Evolutionary conservation across 2,797 vertebrate species (phyloP).

Genomic region (Argya squamiceps): DNA sequence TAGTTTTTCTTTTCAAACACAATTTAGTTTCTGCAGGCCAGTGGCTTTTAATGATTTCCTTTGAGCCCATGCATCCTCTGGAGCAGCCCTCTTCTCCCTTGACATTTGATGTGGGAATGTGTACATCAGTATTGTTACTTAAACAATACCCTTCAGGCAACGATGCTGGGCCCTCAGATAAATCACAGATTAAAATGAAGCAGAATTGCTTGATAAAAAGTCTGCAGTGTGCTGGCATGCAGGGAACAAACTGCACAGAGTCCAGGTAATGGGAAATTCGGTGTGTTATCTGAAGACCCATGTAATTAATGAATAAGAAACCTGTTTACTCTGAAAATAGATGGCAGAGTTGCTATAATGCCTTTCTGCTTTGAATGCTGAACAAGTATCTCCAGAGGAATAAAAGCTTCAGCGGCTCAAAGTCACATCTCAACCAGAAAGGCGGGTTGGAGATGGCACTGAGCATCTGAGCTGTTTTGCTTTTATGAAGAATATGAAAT

Average conservation of each 20-base stretch:
- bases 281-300: constrained; percentile 32
- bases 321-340: constrained; percentile 57
- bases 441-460: background rate
- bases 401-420: background rate
- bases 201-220: constrained; percentile 33
- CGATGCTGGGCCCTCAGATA: constrained; percentile 3
- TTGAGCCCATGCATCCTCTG: constrained; percentile 58
- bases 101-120: constrained; percentile 67
- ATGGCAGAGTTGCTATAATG: constrained; percentile 5
- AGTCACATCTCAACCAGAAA: constrained; percentile 6
- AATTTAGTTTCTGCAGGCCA: constrained; percentile 59
- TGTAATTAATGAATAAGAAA: constrained; percentile 62
- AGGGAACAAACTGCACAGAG: background rate
- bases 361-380: constrained; percentile 38
- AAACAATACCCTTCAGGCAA: constrained; percentile 61
- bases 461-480: background rate
- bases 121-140: constrained; percentile 60
- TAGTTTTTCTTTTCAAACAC: constrained; percentile 59
- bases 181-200: constrained; percentile 48
- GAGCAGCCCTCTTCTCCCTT: constrained; percentile 52
- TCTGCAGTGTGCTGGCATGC: background rate
- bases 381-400: background rate
- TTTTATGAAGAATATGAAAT: constrained; percentile 36
- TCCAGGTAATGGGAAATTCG: constrained; percentile 36
- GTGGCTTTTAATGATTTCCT: constrained; percentile 68